These are phyloP conservation scores for Drosophila ustulata DNA, from an alignment of 2,888 invertebrate genomes.

Conservation along the genomic window DNA sequence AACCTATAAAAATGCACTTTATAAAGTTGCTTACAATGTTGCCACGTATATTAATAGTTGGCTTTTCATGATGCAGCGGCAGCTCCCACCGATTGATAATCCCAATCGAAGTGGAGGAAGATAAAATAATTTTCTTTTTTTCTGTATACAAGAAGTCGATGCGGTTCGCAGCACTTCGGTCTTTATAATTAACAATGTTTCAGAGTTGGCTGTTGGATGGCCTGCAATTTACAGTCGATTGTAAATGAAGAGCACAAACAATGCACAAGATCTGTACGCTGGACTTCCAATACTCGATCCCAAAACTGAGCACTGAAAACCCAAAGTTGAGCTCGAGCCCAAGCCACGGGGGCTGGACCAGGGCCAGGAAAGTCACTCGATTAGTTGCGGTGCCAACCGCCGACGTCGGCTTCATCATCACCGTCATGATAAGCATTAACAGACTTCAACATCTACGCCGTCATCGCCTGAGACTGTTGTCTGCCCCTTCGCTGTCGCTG, in stretches of 20 bases:
- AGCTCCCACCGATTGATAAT: conserved; percentile 49
- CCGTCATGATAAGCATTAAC: conserved; percentile 74
- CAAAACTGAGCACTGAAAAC: not conserved
- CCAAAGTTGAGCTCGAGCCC: conserved; percentile 15
- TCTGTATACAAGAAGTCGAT: conserved; percentile 38
- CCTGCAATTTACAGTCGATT: conserved; percentile 65
- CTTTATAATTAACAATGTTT: conserved; percentile 70
- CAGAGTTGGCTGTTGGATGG: conserved; percentile 38
- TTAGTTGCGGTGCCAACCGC: conserved; percentile 73
- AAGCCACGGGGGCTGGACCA: conserved; percentile 62
- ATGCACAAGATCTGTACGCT: conserved; percentile 44
- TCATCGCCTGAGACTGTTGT: conserved; percentile 56
- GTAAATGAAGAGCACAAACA: conserved; percentile 72
- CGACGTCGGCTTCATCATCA: conserved; percentile 66
- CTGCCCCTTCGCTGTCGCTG: not conserved
- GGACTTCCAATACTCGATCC: conserved; percentile 11
- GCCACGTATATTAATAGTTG: conserved; percentile 9
- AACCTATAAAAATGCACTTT: conserved; percentile 13
- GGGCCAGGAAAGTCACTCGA: conserved; percentile 71
- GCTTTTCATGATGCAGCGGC: not conserved
- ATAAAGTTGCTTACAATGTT: not conserved
- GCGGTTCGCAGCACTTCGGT: conserved; percentile 42
- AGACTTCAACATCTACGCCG: conserved; percentile 71
- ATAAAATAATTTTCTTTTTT: conserved; percentile 55
- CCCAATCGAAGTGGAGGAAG: conserved; percentile 39